Evolutionary conservation across 1,140 invertebrate species (phyloP), one percentile per base, ranked within the genome.

Genomic region (Leptinotarsa lineolata): DNA sequence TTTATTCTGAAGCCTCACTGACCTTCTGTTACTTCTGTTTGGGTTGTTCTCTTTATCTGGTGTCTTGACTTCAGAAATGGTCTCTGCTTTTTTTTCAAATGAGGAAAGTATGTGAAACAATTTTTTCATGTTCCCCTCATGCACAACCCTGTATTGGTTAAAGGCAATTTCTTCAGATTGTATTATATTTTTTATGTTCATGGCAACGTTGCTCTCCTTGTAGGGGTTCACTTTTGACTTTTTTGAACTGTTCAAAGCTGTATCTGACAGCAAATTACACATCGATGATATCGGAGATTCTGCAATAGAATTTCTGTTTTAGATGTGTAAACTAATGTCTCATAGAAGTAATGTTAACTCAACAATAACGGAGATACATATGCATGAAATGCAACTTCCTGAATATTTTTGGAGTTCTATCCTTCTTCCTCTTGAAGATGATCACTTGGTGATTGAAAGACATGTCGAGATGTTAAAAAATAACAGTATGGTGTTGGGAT

Each of bases 221-320:
- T 20, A 5, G 4, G 61, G 16, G 39, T 67, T 67, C 11, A 46
- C 15, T 58, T 68, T 68, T 21, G 44, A 1, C 6, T 68, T 68
- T 68, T 68, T 68, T 45, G 20, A 22, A 24, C 67, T 68, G 20
- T 22, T 20, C 18, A 68, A 16, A 5, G 5, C 48, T 2, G 67
- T 68, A 68, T 22, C 67, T 54, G 39, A 45, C 11, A 68, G 30
- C 22, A 68, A 58, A 54, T 48, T 54, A 54, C 67, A 68, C 67
- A 68, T 54, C 4, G 44, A 46, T 21, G 67, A 46, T 15, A 68
- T 22, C 13, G 67, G 67, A 54, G 67, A 68, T 21, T 68, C 67
- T 66, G 48, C n/a, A 54, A 54, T 54, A 18, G 30, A 39, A 11
- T 39, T 39, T 39, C 8, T 39, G 8, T 39, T 39, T 39, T 11